These are phyloP conservation scores for Platerodrilus igneus DNA, from an alignment of 2,888 invertebrate species.

Conservation along the genomic window DNA sequence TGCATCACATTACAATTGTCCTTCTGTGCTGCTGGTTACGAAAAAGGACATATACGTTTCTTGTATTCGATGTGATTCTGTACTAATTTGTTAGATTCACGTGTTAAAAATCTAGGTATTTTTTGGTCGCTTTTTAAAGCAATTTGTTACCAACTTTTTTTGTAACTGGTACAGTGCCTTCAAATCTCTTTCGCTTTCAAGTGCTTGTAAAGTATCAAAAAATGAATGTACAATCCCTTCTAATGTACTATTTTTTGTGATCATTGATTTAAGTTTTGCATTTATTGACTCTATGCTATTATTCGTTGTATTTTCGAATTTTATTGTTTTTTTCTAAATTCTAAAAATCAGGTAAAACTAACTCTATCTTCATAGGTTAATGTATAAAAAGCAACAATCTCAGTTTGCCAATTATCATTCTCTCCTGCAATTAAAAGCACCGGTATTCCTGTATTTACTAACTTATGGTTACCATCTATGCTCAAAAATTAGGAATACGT, in stretches of 20 bases:
- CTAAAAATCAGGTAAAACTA: constrained; percentile 5
- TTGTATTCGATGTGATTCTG: constrained; percentile 4
- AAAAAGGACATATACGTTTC: background rate
- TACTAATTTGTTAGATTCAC: constrained; percentile 1
- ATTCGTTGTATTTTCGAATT: constrained; percentile 7
- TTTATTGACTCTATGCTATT: constrained; percentile 7
- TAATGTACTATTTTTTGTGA: constrained; percentile 3
- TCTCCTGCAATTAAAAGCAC: background rate
- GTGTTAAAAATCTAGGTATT: constrained; percentile 1
- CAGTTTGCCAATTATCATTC: constrained; percentile 3
- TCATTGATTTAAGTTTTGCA: constrained; percentile 6
- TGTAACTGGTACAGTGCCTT: constrained; percentile 8
- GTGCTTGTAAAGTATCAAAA: constrained; percentile 5
- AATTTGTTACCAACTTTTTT: constrained; percentile 3
- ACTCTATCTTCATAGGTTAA: background rate
- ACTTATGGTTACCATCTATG: constrained; percentile 3
- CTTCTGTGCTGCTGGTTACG: too few species aligned
- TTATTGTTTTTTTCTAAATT: background rate
- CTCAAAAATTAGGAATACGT: constrained; percentile 6
- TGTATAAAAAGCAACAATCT: background rate
- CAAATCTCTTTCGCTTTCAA: constrained; percentile 8
- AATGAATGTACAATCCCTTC: constrained; percentile 5
- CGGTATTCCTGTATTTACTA: background rate
- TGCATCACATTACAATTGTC: too few species aligned
- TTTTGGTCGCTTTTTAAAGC: background rate